phyloP scores from a whole-genome alignment of 2,888 invertebrate genomes.

The Lepidocyrtinus sp. region DNA sequence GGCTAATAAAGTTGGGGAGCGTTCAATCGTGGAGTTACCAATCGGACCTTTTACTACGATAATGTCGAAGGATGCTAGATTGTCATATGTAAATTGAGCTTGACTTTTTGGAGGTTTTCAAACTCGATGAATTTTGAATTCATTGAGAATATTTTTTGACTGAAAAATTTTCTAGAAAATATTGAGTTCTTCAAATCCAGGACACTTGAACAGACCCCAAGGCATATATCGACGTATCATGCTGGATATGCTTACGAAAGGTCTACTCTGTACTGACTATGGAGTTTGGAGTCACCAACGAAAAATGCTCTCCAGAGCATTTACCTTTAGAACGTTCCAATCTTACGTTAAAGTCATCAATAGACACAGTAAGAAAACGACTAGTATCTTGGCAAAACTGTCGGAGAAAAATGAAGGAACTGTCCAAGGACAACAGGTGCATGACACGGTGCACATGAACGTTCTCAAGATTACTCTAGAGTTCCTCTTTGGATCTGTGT shows the following conservation, averaged over 20 bases:
- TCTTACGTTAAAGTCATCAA: background rate
- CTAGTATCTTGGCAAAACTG: background rate
- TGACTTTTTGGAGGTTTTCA: too few species aligned
- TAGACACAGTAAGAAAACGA: background rate
- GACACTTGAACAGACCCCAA: background rate
- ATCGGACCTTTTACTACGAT: too few species aligned
- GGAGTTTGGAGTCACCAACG: background rate
- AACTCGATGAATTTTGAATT: too few species aligned
- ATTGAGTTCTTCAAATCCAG: background rate
- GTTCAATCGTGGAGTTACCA: too few species aligned
- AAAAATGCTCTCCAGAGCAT: background rate
- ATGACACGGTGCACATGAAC: background rate
- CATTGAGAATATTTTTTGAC: background rate
- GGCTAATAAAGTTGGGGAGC: too few species aligned
- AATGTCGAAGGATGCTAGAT: too few species aligned
- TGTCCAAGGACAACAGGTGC: background rate
- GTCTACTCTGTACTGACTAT: background rate
- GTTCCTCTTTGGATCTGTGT: background rate
- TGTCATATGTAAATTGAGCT: too few species aligned
- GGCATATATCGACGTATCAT: background rate
- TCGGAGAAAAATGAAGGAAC: background rate
- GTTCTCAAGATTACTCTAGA: background rate
- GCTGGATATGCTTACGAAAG: background rate
- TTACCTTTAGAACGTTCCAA: background rate
- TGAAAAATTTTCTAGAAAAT: background rate